Evolutionary conservation across 2,888 invertebrate genomes (phyloP).

Genomic region (Drosophila affinis): DNA sequence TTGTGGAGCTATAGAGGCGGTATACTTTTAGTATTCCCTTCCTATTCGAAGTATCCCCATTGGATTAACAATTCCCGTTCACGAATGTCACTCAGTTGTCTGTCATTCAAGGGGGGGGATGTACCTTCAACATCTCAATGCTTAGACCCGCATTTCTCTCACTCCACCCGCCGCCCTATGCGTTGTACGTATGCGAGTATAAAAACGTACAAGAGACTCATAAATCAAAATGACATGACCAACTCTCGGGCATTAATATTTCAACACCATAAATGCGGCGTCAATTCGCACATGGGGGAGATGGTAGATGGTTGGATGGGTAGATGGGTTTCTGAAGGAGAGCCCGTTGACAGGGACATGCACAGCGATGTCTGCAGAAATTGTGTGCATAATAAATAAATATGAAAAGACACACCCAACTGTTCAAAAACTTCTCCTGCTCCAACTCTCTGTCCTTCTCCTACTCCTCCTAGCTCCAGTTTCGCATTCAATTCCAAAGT

Average conservation of each 20-base stretch:
- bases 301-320: no score
- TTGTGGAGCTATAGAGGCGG: not conserved
- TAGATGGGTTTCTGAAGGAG: slow-evolving; percentile 17
- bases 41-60: not conserved
- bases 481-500: slow-evolving; percentile 33
- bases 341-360: slow-evolving; percentile 51
- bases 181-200: not conserved
- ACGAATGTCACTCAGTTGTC: slow-evolving; percentile 27
- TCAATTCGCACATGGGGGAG: slow-evolving; percentile 66
- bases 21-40: not conserved
- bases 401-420: slow-evolving; percentile 49
- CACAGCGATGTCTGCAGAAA: slow-evolving; percentile 50
- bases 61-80: slow-evolving; percentile 8
- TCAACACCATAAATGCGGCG: slow-evolving; percentile 81
- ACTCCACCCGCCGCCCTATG: no score
- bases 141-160: slow-evolving; percentile 7
- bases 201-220: slow-evolving; percentile 53
- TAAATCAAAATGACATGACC: slow-evolving; percentile 79
- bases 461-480: slow-evolving; percentile 1
- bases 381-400: slow-evolving; percentile 78
- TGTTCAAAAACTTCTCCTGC: not conserved
- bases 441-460: not conserved
- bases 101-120: slow-evolving; percentile 33
- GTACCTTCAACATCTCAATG: slow-evolving; percentile 70
- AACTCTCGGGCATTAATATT: slow-evolving; percentile 80